phyloP scores from a whole-genome alignment of 2,888 invertebrate species.

The Sinotaia quadrata region DNA sequence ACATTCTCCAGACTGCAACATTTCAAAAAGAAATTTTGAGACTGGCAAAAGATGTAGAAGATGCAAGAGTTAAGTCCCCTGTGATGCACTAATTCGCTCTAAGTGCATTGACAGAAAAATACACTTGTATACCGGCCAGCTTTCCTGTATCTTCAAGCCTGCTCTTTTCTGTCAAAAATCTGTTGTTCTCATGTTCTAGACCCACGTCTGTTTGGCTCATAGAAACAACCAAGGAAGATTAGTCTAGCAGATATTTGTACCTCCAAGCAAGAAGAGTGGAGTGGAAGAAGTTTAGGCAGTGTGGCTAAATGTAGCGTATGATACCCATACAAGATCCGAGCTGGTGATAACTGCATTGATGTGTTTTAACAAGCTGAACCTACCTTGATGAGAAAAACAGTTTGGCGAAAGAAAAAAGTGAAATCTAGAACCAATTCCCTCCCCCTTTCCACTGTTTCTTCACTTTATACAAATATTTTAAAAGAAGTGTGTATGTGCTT shows the following conservation, averaged over 20 bases:
- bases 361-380: constrained; percentile 26
- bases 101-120: constrained; percentile 15
- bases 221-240: constrained; percentile 4
- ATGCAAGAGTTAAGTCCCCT: constrained; percentile 2
- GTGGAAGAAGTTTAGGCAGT: constrained; percentile 19
- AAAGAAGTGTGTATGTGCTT: too few relatives aligned
- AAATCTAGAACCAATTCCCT: too few relatives aligned
- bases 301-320: constrained; percentile 25
- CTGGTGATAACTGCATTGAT: constrained; percentile 20
- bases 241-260: constrained; percentile 19
- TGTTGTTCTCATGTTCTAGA: constrained; percentile 3
- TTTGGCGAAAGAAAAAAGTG: not conserved
- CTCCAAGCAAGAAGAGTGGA: constrained; percentile 6
- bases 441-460: too few relatives aligned
- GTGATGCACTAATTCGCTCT: constrained; percentile 23
- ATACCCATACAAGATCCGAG: constrained; percentile 29
- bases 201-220: not conserved
- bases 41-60: constrained; percentile 1
- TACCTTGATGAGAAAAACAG: constrained; percentile 21
- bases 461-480: too few relatives aligned
- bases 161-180: not conserved
- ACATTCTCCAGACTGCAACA: constrained; percentile 1
- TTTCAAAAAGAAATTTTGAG: constrained; percentile 8
- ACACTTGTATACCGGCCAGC: not conserved
- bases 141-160: not conserved